Evolutionary conservation across 2,888 invertebrate genomes (phyloP), one percentile per base, ranked within the genome.

Genomic region (Mythimna impura): DNA sequence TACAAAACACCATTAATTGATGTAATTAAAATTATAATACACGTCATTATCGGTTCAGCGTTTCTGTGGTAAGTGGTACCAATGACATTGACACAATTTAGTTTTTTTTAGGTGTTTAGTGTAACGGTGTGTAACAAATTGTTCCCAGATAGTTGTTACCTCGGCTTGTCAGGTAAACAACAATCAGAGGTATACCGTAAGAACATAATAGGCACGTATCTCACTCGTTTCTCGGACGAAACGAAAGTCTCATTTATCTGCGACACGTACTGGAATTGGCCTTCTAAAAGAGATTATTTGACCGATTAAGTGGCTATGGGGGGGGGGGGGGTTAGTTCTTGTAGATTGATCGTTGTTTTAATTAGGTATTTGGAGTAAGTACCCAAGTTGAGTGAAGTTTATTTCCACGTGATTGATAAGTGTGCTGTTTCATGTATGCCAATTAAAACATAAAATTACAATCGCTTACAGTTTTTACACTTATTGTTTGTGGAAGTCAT

Each of bases 91-190:
- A 86, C 87, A 88, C 83, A 83, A 86, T 89, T 88, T 61, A 20
- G 58, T 69, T 80, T 85, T 90, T 89, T 92, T 90, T 91, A 82
- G 89, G 86, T 87, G 86, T 84, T 87, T 87, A 86, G 78, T 78
- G 83, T 90, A 92, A 92, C 91, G 90, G 91, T 90, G 86, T 82
- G 68, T 64, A 66, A 71, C 78, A 73, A 78, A 84, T 84, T 66
- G 74, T 78, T 72, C 25, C 72, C 71, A 86, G 86, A 10, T 68
- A 63, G 76, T 68, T 72, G 68, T 22, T 80, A 68, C 73, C 86
- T 78, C 84, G 80, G 72, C 89, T 91, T 91, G 91, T 91, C 92
- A 91, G 82, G 87, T 86, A 87, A 86, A 85, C 80, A 79, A 80
- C 80, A 84, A 84, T 86, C 81, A 82, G 69, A 71, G 74, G 85